Evolutionary conservation across 2,113 vertebrate species (phyloP), one percentile per base, ranked within the genome.

Genomic region (Phalacrocorax brasilianus): DNA sequence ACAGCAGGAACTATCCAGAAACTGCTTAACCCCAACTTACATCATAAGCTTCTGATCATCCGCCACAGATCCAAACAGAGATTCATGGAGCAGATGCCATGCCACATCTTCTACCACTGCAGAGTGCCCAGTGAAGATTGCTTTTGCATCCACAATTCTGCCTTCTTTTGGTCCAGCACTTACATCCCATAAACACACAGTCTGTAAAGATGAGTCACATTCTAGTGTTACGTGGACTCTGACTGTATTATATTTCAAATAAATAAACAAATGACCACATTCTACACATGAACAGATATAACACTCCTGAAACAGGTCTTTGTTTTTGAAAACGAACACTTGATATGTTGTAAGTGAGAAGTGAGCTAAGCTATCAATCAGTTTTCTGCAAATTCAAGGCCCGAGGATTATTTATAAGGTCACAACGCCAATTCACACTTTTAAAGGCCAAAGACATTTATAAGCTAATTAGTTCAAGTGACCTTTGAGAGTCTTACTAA

Each of bases 41-140:
- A 99, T 99, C 99, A 99, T 99, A 40, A 99, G 99, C 91, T 99
- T 99, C 98, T 99, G 99, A 97, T 99, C 99, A 78, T 99, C 99
- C 4, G 99, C 99, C 77, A 99, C 98, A 0, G 99, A 99, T 93
- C 99, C 99, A 95, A 99, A 99, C 32, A 99, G 97, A 6, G 99
- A 99, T 71, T 99, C 99, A 4, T 99, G 99, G 32, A 99, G 98
- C 91, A 99, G 98, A 89, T 99, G 99, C 99, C 99, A 99, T 32
- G 99, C 99, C 81, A 99, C 99, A 1, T 99, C 99, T 94, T 99
- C 99, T 68, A 99, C 99, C 72, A 99, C 99, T 15, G 99, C 99
- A 2, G 99, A 99, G 94, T 99, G 99, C n/a, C 99, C 98, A 0
- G 99, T 99, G 86, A 99, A 99, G 96, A 99, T 98, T 4, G 99